phyloP scores from a whole-genome alignment of 2,888 invertebrate species.

The Thalpophila matura region DNA sequence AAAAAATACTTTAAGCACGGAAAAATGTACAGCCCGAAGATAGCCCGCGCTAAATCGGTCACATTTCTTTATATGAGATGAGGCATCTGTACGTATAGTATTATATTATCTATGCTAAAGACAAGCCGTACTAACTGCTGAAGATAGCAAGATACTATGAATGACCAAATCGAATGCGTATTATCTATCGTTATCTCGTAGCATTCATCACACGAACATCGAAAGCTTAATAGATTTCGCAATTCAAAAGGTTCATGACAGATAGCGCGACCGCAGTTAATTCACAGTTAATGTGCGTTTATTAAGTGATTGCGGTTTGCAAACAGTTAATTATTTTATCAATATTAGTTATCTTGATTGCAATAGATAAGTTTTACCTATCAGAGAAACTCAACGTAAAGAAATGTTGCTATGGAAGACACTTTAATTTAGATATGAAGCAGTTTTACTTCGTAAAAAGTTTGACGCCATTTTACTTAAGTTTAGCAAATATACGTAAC shows the following conservation, averaged over 20 bases:
- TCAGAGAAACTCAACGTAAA: background rate
- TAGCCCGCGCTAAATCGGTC: too few species aligned
- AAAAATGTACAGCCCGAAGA: too few species aligned
- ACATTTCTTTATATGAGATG: too few species aligned
- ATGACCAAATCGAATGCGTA: slow-evolving; percentile 1
- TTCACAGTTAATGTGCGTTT: slow-evolving; percentile 8
- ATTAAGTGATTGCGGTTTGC: background rate
- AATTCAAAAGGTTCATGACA: slow-evolving; percentile 22
- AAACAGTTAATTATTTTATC: slow-evolving; percentile 8
- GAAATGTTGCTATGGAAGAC: background rate
- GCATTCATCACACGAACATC: slow-evolving; percentile 34
- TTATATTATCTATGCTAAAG: too few species aligned
- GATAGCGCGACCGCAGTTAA: slow-evolving; percentile 13
- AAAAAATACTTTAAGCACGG: too few species aligned
- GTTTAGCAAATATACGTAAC: too few species aligned
- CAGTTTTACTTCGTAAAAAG: too few species aligned
- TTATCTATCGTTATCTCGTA: slow-evolving; percentile 9
- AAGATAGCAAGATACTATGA: too few species aligned
- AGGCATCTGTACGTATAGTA: too few species aligned
- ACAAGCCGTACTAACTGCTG: too few species aligned
- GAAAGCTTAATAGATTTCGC: slow-evolving; percentile 41
- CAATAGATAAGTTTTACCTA: background rate
- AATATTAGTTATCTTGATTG: background rate
- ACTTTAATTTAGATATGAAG: too few species aligned
- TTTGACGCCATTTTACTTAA: too few species aligned